A percentile compares a stretch with the other conserved stretches of the same genome.
Evolutionary conservation across 2,797 vertebrate genomes (phyloP).

Genomic region (Diplodus sargus): DNA sequence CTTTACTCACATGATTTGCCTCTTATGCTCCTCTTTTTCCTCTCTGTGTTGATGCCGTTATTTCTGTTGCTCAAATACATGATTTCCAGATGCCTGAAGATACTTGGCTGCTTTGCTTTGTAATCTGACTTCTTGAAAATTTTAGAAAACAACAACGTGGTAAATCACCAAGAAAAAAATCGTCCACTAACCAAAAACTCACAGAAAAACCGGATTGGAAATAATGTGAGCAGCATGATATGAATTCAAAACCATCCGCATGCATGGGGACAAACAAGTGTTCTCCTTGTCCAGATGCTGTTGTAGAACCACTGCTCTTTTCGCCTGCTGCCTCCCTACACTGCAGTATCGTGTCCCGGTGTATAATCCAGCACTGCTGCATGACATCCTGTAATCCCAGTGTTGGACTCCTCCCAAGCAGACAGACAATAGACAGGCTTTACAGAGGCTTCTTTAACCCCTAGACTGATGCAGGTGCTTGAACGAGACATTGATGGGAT

Average conservation of each 20-base stretch:
- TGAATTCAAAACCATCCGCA: slow-evolving; percentile 16
- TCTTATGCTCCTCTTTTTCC: slow-evolving; percentile 68
- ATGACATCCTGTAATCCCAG: slow-evolving; percentile 67
- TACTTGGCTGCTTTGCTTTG: neutral
- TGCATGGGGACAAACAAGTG: slow-evolving; percentile 12
- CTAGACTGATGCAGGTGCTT: slow-evolving; percentile 45
- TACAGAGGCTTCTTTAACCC: slow-evolving; percentile 54
- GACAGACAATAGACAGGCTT: slow-evolving; percentile 59
- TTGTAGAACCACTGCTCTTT: slow-evolving; percentile 6
- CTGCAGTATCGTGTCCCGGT: slow-evolving; percentile 38
- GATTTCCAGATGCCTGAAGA: neutral
- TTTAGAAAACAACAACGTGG: slow-evolving; percentile 3
- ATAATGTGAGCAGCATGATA: neutral
- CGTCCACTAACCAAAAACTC: slow-evolving; percentile 10
- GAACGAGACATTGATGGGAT: slow-evolving; percentile 59
- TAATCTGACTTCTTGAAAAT: slow-evolving; percentile 6
- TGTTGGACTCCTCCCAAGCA: slow-evolving; percentile 69
- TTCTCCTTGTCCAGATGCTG: slow-evolving; percentile 28
- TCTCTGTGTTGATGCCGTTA: slow-evolving; percentile 49
- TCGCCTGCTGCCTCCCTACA: slow-evolving; percentile 10
- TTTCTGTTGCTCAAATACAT: slow-evolving; percentile 74
- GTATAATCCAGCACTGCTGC: slow-evolving; percentile 55
- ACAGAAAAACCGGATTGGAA: neutral
- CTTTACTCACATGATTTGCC: slow-evolving; percentile 77
- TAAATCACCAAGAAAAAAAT: slow-evolving; percentile 9